Evolutionary conservation across 2,888 invertebrate species (phyloP).

Genomic region (Ochlodes sylvanus): DNA sequence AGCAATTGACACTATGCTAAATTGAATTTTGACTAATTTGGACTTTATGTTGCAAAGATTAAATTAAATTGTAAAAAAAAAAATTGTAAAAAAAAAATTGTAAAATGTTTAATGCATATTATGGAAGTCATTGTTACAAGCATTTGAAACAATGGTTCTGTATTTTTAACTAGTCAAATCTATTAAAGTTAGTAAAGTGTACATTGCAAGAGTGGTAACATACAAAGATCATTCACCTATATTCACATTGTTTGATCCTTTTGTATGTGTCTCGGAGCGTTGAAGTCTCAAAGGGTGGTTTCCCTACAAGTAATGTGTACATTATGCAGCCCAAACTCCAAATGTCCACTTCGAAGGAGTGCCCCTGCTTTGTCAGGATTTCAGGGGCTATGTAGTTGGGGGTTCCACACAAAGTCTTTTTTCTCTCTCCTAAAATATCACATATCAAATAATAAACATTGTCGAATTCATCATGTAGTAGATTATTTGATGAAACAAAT

Average conservation of each 20-base stretch:
- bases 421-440: conserved; percentile 85
- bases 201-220: no score
- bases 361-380: conserved; percentile 97
- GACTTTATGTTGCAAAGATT: no score
- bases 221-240: conserved; percentile 80
- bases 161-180: no score
- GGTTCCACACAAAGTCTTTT: conserved; percentile 99
- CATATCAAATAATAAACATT: background rate
- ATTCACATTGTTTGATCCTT: conserved; percentile 97
- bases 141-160: no score
- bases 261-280: conserved; percentile 98
- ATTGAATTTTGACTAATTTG: no score
- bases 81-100: no score
- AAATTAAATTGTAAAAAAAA: no score
- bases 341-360: conserved; percentile 99
- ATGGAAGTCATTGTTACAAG: no score
- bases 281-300: conserved; percentile 99
- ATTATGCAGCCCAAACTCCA: conserved; percentile 99
- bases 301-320: conserved; percentile 98
- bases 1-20: background rate
- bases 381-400: conserved; percentile 99
- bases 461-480: background rate
- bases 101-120: no score
- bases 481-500: no score
- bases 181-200: no score